Evolutionary conservation across 2,113 vertebrate genomes (phyloP), one percentile per base, ranked within the genome.

Genomic region (Aegithalos caudatus): DNA sequence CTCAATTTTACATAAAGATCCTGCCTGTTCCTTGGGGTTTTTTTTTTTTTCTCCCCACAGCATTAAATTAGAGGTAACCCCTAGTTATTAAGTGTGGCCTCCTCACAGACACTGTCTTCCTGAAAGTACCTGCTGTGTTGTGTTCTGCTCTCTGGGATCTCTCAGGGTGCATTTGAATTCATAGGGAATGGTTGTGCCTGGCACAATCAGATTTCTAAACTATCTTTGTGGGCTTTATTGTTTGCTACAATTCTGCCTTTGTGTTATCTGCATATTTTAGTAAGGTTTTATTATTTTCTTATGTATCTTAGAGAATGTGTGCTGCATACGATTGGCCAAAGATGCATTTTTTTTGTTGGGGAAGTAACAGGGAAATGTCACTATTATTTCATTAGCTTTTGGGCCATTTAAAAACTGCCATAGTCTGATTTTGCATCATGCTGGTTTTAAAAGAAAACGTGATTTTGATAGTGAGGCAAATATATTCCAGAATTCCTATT

Each of bases 251-350:
- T 95, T 89, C 81, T 65, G 53, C 70, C 58, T 89, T 66, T 69
- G 70, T 81, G 48, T 91, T 90, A 77, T 90, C 92, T 95, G 80
- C 69, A 57, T 88, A 76, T 89, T 94, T 88, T 77, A 92, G 83
- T 22, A 21, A 64, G 81, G 58, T 35, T 90, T 90, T 78, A 66
- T 78, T 82, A 77, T 92, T 93, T 95, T 81, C 88, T 48, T 92
- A 38, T 3, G 37, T 73, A 13, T 94, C 58, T 57, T 83, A 42
- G 67, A 45, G 93, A 51, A 53, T 12, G 37, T 14, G 15, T 7
- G 31, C 86, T 83, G 88, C 88, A 60, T 85, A 29, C 1, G 0
- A 28, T 80, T 2, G 17, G 40, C 40, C 35, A 29, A 27, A 86
- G 58, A 33, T 84, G 48, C 44, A 33, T 3, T 81, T 71, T 81